These are phyloP conservation scores for Cyclina sinensis DNA, from an alignment of 1,140 invertebrate genomes.

Conservation along the genomic window DNA sequence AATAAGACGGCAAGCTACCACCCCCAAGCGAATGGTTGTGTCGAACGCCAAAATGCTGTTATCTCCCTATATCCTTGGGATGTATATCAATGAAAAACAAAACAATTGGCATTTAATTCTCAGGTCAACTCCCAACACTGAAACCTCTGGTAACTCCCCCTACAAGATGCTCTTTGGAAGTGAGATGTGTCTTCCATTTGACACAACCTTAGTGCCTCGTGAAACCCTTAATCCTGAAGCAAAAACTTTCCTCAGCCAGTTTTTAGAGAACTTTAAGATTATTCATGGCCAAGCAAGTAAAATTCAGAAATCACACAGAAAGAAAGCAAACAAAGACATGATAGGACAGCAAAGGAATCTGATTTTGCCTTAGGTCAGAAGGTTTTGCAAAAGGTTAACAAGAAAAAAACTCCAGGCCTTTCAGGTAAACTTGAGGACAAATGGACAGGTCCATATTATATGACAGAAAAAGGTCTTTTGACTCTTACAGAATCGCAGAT, in stretches of 20 bases:
- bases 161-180: slow-evolving; percentile 37
- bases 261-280: slow-evolving; percentile 2
- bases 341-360: no score
- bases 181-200: slow-evolving; percentile 47
- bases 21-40: slow-evolving; percentile 71
- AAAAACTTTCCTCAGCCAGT: neutral
- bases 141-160: slow-evolving; percentile 7
- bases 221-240: slow-evolving; percentile 8
- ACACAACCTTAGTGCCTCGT: slow-evolving; percentile 1
- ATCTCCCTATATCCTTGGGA: slow-evolving; percentile 29
- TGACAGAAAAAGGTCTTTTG: neutral
- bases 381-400: neutral
- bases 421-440: slow-evolving; percentile 19
- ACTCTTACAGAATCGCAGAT: slow-evolving; percentile 10
- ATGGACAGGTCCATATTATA: slow-evolving; percentile 45
- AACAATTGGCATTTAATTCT: slow-evolving; percentile 46
- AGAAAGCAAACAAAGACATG: slow-evolving; percentile 29
- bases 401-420: neutral
- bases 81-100: slow-evolving; percentile 62
- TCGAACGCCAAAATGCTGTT: slow-evolving; percentile 60
- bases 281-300: neutral
- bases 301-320: slow-evolving; percentile 10
- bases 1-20: slow-evolving; percentile 71
- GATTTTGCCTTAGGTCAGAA: neutral
- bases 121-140: slow-evolving; percentile 20